Conservation (phyloP, 2,113 vertebrate species). For the Megaceryle torquata region DNA sequence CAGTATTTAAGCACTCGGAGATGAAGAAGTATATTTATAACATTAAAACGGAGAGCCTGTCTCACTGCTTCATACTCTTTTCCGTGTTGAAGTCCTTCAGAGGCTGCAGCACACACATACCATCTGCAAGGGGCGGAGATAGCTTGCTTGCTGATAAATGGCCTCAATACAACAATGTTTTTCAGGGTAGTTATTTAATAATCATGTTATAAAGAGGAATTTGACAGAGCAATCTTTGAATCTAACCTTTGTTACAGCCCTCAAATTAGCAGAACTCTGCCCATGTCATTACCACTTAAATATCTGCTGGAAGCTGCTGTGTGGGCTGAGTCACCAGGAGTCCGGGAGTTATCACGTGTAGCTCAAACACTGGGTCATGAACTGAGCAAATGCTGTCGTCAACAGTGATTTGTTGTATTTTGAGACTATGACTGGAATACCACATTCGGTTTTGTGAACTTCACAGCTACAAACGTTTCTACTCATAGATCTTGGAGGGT, state of each 20-base stretch:
- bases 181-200: neutral
- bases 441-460: neutral
- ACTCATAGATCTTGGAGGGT: neutral
- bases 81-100: neutral
- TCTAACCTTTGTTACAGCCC: constrained; percentile 21
- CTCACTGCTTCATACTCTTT: neutral
- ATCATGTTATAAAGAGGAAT: neutral
- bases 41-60: neutral
- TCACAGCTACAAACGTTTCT: neutral
- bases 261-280: constrained; percentile 38
- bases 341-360: neutral
- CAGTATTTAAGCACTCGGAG: neutral
- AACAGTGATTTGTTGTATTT: neutral
- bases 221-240: neutral
- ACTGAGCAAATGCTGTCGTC: neutral
- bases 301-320: constrained; percentile 20
- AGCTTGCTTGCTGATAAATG: neutral
- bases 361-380: constrained; percentile 27
- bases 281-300: neutral
- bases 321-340: constrained; percentile 30
- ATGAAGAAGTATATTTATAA: neutral
- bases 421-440: neutral
- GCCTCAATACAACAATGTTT: neutral
- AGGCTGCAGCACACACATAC: rapidly evolving
- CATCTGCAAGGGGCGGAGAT: neutral